These are phyloP conservation scores for Pedionomus torquatus DNA, from an alignment of 2,113 vertebrate genomes.

Conservation along the genomic window DNA sequence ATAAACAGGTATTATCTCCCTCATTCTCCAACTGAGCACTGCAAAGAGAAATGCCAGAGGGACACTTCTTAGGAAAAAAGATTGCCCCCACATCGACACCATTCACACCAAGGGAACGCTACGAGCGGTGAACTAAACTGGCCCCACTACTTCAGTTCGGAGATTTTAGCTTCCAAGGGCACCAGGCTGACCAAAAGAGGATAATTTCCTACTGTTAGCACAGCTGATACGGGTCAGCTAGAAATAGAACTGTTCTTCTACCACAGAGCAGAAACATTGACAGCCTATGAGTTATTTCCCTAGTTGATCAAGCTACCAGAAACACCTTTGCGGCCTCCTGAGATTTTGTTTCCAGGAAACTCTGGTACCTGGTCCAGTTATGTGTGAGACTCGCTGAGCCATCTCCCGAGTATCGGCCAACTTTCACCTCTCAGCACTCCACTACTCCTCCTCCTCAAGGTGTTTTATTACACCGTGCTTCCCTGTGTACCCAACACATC, in stretches of 20 bases:
- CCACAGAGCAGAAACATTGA: neutral
- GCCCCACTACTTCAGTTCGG: neutral
- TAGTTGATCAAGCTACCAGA: neutral
- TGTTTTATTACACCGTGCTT: neutral
- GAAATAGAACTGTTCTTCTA: neutral
- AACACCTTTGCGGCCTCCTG: neutral
- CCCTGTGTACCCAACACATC: rapidly evolving
- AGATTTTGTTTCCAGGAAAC: neutral
- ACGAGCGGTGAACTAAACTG: too few species aligned
- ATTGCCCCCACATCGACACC: rapidly evolving
- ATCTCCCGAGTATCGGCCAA: rapidly evolving
- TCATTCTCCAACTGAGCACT: too few species aligned
- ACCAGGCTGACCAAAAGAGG: neutral
- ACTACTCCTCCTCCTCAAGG: neutral
- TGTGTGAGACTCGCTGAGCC: rapidly evolving
- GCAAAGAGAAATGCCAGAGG: neutral
- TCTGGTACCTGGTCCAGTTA: neutral
- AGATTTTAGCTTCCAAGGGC: too few species aligned
- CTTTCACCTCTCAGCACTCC: neutral
- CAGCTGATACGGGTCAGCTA: neutral
- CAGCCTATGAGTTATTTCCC: too few species aligned
- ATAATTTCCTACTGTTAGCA: neutral
- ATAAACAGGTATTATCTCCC: rapidly evolving
- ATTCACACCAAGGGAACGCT: too few species aligned
- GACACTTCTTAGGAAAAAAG: neutral